phyloP scores from a whole-genome alignment of 2,797 vertebrate genomes.

The Cossypha polioptera region DNA sequence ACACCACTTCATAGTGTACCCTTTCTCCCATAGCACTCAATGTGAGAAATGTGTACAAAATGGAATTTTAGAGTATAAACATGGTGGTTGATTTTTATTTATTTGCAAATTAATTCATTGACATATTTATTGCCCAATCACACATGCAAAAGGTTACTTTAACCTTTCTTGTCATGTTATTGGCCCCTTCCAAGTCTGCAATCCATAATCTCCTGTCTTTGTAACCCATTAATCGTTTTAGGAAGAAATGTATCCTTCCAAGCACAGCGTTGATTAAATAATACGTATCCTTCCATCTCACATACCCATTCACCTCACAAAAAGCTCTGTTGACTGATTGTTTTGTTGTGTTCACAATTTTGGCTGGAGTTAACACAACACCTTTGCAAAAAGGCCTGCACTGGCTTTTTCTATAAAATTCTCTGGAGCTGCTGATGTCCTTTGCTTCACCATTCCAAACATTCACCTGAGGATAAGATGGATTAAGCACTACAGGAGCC shows the following conservation, averaged over 20 bases:
- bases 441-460: background rate
- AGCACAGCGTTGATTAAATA: conserved; percentile 54
- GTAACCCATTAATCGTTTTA: conserved; percentile 58
- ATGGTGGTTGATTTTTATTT: background rate
- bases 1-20: background rate
- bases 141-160: conserved; percentile 37
- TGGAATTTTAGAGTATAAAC: background rate
- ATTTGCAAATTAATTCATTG: background rate
- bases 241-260: conserved; percentile 1
- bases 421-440: background rate
- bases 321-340: background rate
- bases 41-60: background rate
- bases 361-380: background rate
- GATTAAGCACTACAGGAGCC: background rate
- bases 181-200: conserved; percentile 22
- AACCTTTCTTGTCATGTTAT: conserved; percentile 45
- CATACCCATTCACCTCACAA: background rate
- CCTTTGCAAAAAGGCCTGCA: background rate
- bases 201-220: conserved; percentile 39
- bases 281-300: background rate
- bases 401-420: background rate
- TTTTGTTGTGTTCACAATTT: background rate
- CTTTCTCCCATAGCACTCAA: background rate
- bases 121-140: background rate
- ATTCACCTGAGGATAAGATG: background rate